Evolutionary conservation across 2,888 invertebrate species (phyloP), one percentile per base, ranked within the genome.

Genomic region (Drosophila conformis): DNA sequence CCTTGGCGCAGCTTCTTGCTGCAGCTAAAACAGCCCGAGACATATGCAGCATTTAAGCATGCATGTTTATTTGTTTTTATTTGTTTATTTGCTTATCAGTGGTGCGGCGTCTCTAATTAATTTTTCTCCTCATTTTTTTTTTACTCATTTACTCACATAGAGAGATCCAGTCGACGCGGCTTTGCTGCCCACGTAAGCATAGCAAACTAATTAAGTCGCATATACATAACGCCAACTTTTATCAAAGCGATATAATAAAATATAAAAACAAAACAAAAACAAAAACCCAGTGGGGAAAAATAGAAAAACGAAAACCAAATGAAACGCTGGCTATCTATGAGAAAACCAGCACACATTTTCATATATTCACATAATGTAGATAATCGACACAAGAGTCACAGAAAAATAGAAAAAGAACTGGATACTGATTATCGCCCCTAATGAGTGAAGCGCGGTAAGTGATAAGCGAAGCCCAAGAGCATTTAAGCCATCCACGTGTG

Each of bases 121-220:
- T 86, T 87, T 75, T 69, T 46, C 64, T 61, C 53, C 63, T 63
- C 69, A 54, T 51, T 31, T 29, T 49, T 35, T 27, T 49, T 49
- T 25, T 25, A 18, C 66, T 56, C 33, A 25, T 49, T 25, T 25
- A 18, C 63, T 56, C 36, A 25, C 68, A 51, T 54, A 54, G 18
- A 73, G 48, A 73, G 79, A 89, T 84, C 85, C 80, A 79, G 82
- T 84, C 73, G 38, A 59, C 29, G 54, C 21, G 25, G 52, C 65
- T 69, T 31, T 13, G 57, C 76, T 76, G 80, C 84, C 87, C 87
- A 89, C 87, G 73, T 87, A 70, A 52, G 60, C 78, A 69, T 38
- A 69, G 77, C 69, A 76, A 86, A 86, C 90, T 87, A 88, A 87
- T 87, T 87, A 87, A 87, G 87, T 83, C 89, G 73, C 89, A 76